Evolutionary conservation across 1,140 invertebrate species (phyloP), one percentile per base, ranked within the genome.

Genomic region (Nylanderia fulva): DNA sequence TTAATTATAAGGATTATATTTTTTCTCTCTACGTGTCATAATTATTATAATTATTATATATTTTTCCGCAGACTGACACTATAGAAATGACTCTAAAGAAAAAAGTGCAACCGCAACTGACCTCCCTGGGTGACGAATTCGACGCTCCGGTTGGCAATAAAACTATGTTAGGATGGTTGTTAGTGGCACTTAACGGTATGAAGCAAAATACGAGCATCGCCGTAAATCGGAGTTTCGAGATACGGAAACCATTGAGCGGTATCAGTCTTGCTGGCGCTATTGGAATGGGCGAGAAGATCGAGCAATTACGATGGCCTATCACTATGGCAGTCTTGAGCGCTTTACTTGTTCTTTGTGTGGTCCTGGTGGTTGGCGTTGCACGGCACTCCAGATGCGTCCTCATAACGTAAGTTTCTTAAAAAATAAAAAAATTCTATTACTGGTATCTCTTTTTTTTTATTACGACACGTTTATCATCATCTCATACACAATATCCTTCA

Each of bases 321-420:
- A 98, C 97, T 6, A 97, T 98, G 96, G 96, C 96, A 42, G 95
- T 98, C 5, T 95, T 98, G 82, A 97, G 97, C 82, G 95, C 97
- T 58, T 95, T 98, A 61, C 96, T 98, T 75, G 96, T 98, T 33
- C 96, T 98, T 39, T 98, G 97, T 93, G 96, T 98, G 80, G 96
- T 98, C 61, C 95, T 98, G 84, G 95, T 98, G 76, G 97, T 98
- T 91, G 98, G 97, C 86, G 97, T 98, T 82, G 97, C 97, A 68
- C 95, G 97, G 87, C 97, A 98, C 93, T 98, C 97, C 2, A 95
- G 98, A 88, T 98, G 97, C 94, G 96, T 97, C 27, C 95, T 98
- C 64, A 98, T 98, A 90, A 97, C 97, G 95, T 98, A 93, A 95
- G 95, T 95, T n/a, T 66, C 29, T 54, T 52, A 68, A 45, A 56